Evolutionary conservation across 2,797 vertebrate genomes (phyloP), one percentile per base, ranked within the genome.

Genomic region (Acanthurus tractus): DNA sequence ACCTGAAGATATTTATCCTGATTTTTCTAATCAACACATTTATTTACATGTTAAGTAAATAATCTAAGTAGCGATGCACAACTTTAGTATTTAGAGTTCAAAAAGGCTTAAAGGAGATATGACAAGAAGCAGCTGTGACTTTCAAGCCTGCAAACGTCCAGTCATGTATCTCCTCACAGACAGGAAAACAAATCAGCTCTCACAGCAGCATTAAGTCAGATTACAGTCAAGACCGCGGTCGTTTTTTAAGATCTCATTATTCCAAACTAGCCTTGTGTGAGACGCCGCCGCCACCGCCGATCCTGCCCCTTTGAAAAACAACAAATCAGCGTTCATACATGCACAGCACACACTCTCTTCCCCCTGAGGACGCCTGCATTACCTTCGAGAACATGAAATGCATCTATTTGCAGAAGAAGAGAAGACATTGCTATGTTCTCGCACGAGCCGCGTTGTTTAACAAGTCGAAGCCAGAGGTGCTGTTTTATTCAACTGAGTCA

Each of bases 401-500:
- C 44, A 25, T 69, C 72, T 73, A 82, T 88, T 78, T 77, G 63
- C 63, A 81, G 53, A 70, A 36, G 40, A 4, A 72, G 46, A 78
- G 38, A 84, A 65, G 79, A 82, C 67, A 86, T 87, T 82, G 77
- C 80, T 46, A 2, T 75, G 59, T 74, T 79, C 73, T 62, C 65
- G 74, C 72, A 71, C 42, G 65, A 70, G 71, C 68, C 79, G n/a
- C 77, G 67, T 86, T 80, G 89, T 71, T 73, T 80, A 82, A 83
- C 58, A 52, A 63, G 48, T 59, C 68, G 59, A 74, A 77, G 74
- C 78, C 77, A 72, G 87, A 71, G 85, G 85, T 70, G 79, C 14
- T 62, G n/a, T 84, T 85, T 84, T 67, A 20, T 84, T 74, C 74
- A 69, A 70, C 78, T 69, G 81, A 89, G 74, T 90, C 87, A 89